Evolutionary conservation across 2,113 vertebrate species (phyloP).

Genomic region (Pomatostomus ruficeps): DNA sequence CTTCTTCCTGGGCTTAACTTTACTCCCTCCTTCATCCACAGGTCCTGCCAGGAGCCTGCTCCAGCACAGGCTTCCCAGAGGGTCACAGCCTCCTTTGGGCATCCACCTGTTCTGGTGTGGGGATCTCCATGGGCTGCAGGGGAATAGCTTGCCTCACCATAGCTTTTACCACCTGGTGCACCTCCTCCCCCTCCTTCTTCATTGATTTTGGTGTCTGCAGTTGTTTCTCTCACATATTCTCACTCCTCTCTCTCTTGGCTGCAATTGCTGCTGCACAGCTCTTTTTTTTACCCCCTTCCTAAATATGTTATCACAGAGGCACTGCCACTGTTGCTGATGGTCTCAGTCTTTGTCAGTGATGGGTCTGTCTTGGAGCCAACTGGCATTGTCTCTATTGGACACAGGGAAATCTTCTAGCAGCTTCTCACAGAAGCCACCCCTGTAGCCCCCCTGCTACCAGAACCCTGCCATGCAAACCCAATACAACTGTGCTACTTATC

Average conservation of each 20-base stretch:
- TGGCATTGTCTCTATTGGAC: background rate
- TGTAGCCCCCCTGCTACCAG: background rate
- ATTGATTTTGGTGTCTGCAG: too few relatives aligned
- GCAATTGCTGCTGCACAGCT: background rate
- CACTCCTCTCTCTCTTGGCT: background rate
- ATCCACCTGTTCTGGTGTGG: too few relatives aligned
- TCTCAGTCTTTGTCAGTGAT: background rate
- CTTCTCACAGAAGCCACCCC: background rate
- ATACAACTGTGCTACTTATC: too few relatives aligned
- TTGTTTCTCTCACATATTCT: background rate
- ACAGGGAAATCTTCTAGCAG: background rate
- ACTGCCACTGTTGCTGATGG: background rate
- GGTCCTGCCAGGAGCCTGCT: too few relatives aligned
- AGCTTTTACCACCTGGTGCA: too few relatives aligned
- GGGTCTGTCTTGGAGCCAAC: background rate
- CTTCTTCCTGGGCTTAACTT: too few relatives aligned
- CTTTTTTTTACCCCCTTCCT: background rate
- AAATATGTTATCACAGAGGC: background rate
- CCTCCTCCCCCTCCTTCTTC: too few relatives aligned
- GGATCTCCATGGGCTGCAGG: too few relatives aligned
- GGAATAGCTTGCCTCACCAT: too few relatives aligned
- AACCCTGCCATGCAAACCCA: background rate
- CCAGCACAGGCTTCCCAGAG: too few relatives aligned
- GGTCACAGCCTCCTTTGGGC: too few relatives aligned
- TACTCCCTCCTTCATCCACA: too few relatives aligned